Percentiles rank a stretch among this genome's conserved stretches.
phyloP scores from a whole-genome alignment of 2,797 vertebrate species.

The Pipistrellus kuhlii region DNA sequence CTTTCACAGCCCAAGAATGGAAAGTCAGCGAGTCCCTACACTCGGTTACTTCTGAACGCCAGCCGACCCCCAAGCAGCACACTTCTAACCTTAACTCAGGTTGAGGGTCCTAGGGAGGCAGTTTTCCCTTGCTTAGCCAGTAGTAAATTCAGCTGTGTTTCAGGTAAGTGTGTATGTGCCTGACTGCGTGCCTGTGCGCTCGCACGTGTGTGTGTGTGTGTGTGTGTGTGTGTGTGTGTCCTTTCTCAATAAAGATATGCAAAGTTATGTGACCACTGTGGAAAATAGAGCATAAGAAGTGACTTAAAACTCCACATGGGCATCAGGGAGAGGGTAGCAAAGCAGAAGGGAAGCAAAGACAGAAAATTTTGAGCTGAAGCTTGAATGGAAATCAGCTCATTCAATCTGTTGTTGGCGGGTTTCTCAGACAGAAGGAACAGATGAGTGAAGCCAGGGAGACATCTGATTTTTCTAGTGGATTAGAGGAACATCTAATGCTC shows the following conservation, averaged over 20 bases:
- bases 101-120: too few species aligned
- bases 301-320: not conserved
- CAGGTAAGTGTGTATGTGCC: not conserved
- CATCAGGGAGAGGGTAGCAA: accelerated
- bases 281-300: not conserved
- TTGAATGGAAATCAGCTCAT: not conserved
- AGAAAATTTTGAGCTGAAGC: not conserved
- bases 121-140: not conserved
- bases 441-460: not conserved
- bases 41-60: not conserved
- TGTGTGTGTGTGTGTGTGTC: not conserved
- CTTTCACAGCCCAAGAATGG: not conserved
- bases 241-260: not conserved
- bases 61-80: not conserved
- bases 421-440: conserved; percentile 4
- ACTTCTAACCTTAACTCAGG: not conserved
- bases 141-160: not conserved
- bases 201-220: accelerated
- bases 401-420: not conserved
- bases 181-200: not conserved
- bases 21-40: not conserved
- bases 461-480: not conserved
- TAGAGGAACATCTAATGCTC: not conserved
- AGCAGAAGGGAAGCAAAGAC: not conserved
- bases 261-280: not conserved